Base-by-base conservation (phyloP, 2,888 invertebrate species). In the Serrognathus titanus region DNA sequence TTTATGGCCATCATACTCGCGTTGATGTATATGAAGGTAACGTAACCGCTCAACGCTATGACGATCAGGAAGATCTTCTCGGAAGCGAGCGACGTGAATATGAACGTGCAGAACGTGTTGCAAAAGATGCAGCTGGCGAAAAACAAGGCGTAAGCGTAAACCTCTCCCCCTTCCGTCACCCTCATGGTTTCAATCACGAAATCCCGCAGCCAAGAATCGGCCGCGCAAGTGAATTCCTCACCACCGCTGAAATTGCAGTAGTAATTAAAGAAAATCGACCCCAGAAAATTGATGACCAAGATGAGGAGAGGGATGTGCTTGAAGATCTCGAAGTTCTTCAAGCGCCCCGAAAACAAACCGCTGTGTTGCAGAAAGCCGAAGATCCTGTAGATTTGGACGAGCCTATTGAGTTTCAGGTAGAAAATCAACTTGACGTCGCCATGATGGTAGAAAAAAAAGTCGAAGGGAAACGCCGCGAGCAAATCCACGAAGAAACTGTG, bases 401-500 rank as follows among this genome's bases (percentile, higher is more conserved):
- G 47, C 8, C 63, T 49, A 35, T 62, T 61, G 2, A 63, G n/a
- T 24, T 53, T 48, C 7, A 63, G 46, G 11, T 53, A 46, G 9
- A 51, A 40, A 24, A 36, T 57, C 5, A n/a, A 2, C 10, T 11
- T 38, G 16, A 10, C 31, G n/a, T 39, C 31, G n/a, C 16, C 31
- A 4, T 50, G 51, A 5, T 3, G 10, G 57, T 46, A 43, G n/a
- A n/a, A n/a, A 31, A 31, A 31, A 4, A 60, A 20, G 35, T 66
- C 65, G 8, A 69, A 52, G 5, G 70, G 70, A 6, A 68, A 10
- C 8, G 59, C 57, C 2, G 62, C 64, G 9, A 68, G 24, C 1
- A 69, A 20, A 47, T 70, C 70, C 1, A 65, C 37, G 8, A 66
- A 20, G 13, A 70, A 66, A 7, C 59, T 60, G 24, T 64, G 59